These are phyloP conservation scores for Diplolepis rosae DNA, from an alignment of 2,888 invertebrate genomes.

Conservation along the genomic window DNA sequence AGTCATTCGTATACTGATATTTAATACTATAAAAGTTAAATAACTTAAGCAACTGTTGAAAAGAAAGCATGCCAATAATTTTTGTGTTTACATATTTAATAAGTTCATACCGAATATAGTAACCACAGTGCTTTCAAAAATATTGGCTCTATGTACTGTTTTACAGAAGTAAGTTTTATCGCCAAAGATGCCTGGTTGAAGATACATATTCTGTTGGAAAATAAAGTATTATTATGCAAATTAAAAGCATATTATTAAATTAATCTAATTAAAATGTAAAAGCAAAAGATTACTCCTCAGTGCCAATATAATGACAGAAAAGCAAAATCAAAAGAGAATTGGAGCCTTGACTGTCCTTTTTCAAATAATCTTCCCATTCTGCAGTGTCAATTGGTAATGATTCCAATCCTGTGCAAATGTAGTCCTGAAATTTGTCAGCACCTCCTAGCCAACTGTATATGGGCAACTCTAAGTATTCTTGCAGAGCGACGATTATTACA, in stretches of 20 bases:
- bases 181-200: background rate
- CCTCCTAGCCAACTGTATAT: conserved; percentile 35
- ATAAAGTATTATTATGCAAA: no score
- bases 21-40: no score
- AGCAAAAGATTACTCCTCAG: conserved; percentile 43
- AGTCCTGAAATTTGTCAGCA: conserved; percentile 40
- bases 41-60: no score
- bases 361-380: conserved; percentile 34
- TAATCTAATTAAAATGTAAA: background rate
- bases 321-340: conserved; percentile 48
- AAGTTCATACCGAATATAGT: conserved; percentile 51
- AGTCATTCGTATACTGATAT: no score
- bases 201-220: background rate
- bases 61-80: no score
- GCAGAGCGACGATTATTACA: background rate
- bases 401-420: conserved; percentile 46
- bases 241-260: background rate
- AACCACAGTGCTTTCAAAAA: conserved; percentile 57
- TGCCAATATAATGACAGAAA: conserved; percentile 54
- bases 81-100: background rate
- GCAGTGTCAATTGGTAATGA: conserved; percentile 39
- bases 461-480: conserved; percentile 37
- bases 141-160: background rate
- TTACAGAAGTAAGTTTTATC: background rate
- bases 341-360: conserved; percentile 6